phyloP scores from a whole-genome alignment of 1,140 invertebrate genomes.

The Leptinotarsa lineolata region DNA sequence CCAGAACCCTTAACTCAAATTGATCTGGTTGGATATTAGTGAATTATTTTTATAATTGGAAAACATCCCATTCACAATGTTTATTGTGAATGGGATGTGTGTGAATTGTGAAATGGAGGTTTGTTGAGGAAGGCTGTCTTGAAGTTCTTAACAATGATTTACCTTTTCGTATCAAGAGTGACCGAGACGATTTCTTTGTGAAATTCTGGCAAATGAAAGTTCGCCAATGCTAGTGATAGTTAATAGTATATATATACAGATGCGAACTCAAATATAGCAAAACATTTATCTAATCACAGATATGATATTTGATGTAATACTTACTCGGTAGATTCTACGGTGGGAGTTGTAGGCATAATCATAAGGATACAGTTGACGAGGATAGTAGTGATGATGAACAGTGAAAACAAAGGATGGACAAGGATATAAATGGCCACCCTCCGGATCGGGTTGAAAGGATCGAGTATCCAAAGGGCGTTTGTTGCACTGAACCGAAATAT shows the following conservation, averaged over 20 bases:
- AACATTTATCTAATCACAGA: not conserved
- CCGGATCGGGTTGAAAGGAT: slow-evolving; percentile 96
- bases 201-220: no score
- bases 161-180: no score
- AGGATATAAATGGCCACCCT: slow-evolving; percentile 96
- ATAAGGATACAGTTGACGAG: slow-evolving; percentile 97
- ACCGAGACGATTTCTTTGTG: no score
- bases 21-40: no score
- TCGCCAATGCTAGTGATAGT: no score
- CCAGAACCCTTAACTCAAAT: no score
- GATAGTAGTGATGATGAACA: slow-evolving; percentile 97
- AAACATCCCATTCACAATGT: not conserved
- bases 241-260: no score
- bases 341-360: slow-evolving; percentile 92
- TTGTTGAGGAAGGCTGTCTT: no score
- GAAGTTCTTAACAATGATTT: no score
- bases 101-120: not conserved
- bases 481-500: slow-evolving; percentile 98
- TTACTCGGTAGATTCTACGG: slow-evolving; percentile 96
- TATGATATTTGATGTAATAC: slow-evolving; percentile 57
- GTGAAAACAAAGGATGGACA: slow-evolving; percentile 96
- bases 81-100: no score
- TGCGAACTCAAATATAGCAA: no score
- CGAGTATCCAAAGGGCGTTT: slow-evolving; percentile 91
- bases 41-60: no score